Evolutionary conservation across 2,888 invertebrate species (phyloP).

Genomic region (Oithona nana): DNA sequence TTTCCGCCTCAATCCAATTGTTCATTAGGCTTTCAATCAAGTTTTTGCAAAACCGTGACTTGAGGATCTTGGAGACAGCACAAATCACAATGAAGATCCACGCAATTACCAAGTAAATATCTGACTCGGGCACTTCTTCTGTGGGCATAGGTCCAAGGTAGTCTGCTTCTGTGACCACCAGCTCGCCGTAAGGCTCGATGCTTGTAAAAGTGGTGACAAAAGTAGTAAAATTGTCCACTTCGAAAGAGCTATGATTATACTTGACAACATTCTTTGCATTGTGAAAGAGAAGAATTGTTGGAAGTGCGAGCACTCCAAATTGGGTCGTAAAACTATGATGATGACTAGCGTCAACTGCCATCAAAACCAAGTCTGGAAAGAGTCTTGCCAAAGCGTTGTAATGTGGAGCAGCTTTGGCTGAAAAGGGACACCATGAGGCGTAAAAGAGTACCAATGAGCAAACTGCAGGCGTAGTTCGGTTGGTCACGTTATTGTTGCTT

Average conservation of each 20-base stretch:
- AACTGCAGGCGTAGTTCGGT: constrained; percentile 39
- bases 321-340: constrained; percentile 48
- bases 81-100: constrained; percentile 66
- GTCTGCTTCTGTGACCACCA: constrained; percentile 50
- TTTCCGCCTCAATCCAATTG: constrained; percentile 72
- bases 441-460: constrained; percentile 68
- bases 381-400: constrained; percentile 72
- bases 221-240: constrained; percentile 52
- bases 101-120: constrained; percentile 58
- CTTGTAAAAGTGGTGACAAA: constrained; percentile 44
- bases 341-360: constrained; percentile 58
- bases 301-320: constrained; percentile 75
- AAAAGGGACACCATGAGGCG: constrained; percentile 72
- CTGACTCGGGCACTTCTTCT: constrained; percentile 51
- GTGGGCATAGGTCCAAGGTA: constrained; percentile 62
- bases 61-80: constrained; percentile 50
- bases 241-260: constrained; percentile 61
- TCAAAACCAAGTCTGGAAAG: constrained; percentile 66
- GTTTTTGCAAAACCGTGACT: constrained; percentile 54
- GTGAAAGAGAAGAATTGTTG: constrained; percentile 69
- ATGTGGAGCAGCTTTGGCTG: constrained; percentile 68
- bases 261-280: constrained; percentile 67
- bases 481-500: constrained; percentile 21
- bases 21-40: constrained; percentile 63
- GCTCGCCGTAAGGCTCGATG: constrained; percentile 39